Percentiles rank a stretch among this genome's conserved stretches.
phyloP scores from a whole-genome alignment of 2,888 invertebrate genomes.

The Balanococcus diminutus region DNA sequence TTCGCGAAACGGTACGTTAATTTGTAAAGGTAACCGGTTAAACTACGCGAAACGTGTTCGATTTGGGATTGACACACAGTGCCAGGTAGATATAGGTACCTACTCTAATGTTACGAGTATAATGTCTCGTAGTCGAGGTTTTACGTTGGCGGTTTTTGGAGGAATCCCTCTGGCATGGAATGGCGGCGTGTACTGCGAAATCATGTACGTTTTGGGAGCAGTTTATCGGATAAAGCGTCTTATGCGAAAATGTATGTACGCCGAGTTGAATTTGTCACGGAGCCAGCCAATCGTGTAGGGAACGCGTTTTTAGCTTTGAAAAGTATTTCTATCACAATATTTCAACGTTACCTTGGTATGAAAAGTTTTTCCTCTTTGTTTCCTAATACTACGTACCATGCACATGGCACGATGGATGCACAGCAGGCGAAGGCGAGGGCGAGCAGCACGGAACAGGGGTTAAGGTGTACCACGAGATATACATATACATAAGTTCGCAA shows the following conservation, averaged over 20 bases:
- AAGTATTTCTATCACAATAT: conserved; percentile 26
- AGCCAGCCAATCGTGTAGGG: conserved; percentile 24
- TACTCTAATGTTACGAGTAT: no score
- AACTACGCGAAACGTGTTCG: background rate
- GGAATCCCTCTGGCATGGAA: background rate
- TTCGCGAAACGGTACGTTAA: background rate
- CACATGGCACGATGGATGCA: no score
- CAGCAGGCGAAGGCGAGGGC: background rate
- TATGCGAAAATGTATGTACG: background rate
- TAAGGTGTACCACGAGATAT: background rate
- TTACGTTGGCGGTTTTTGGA: background rate
- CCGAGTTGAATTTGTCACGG: conserved; percentile 35
- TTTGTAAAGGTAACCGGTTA: background rate
- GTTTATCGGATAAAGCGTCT: conserved; percentile 10
- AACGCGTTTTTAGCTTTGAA: conserved; percentile 16
- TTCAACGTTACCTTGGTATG: background rate
- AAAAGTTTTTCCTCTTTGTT: conserved; percentile 10
- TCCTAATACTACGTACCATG: background rate
- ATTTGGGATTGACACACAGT: background rate
- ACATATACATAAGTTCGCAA: background rate
- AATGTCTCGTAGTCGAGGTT: background rate
- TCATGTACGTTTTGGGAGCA: conserved; percentile 40
- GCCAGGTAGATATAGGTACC: no score
- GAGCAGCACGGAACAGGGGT: background rate
- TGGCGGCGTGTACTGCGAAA: background rate